Evolutionary conservation across 2,113 vertebrate species (phyloP).

Genomic region (Psilopogon haemacephalus): DNA sequence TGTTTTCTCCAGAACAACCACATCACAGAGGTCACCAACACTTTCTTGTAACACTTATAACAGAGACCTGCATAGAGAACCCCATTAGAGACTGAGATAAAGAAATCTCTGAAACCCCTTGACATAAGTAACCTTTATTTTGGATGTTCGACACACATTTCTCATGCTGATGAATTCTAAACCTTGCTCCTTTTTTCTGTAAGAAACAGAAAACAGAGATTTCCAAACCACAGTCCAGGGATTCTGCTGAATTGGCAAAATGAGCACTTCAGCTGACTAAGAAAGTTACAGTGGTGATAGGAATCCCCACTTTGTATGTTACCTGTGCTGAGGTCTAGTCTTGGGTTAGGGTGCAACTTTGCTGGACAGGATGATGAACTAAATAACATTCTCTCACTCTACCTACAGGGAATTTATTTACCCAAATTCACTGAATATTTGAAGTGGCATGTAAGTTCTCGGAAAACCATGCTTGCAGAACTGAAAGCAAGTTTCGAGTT

Average conservation of each 20-base stretch:
- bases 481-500: neutral
- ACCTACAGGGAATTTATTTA: neutral
- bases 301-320: accelerated
- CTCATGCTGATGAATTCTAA: neutral
- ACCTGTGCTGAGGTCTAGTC: neutral
- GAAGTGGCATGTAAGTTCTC: neutral
- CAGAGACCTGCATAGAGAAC: neutral
- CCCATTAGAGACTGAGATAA: neutral
- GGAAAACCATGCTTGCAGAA: neutral
- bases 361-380: neutral
- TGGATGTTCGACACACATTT: neutral
- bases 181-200: neutral
- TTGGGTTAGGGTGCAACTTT: neutral
- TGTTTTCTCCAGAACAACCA: neutral
- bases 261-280: neutral
- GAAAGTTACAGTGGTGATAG: neutral
- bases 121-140: neutral
- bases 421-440: neutral
- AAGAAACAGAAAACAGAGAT: neutral
- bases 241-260: neutral
- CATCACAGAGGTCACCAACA: neutral
- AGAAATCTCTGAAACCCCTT: neutral
- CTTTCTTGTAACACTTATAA: neutral
- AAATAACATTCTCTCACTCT: neutral
- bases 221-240: neutral